A percentile compares a stretch with the other conserved stretches of the same genome.
Conservation (phyloP, 1,140 invertebrate species). For the Pseudomyrmex concolor region DNA sequence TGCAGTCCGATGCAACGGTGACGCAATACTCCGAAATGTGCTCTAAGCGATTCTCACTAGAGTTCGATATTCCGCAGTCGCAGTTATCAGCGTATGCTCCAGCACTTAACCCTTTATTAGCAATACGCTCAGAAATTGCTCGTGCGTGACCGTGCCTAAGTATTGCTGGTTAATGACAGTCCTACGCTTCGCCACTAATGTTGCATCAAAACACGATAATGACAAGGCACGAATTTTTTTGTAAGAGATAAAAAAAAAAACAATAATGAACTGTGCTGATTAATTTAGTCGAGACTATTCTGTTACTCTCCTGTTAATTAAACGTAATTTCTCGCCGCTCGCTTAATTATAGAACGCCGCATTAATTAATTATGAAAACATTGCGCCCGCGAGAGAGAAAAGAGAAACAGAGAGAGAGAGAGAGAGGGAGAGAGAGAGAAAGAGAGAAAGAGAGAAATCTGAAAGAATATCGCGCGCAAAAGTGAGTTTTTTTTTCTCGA, state of each 20-base stretch:
- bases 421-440: no score
- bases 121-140: conserved; percentile 53
- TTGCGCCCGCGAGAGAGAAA: not conserved
- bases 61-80: conserved; percentile 35
- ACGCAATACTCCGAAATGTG: conserved; percentile 41
- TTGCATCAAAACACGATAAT: no score
- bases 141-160: conserved; percentile 54
- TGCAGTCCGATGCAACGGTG: conserved; percentile 17
- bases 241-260: no score
- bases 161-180: conserved; percentile 25
- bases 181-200: not conserved
- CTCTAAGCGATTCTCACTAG: conserved; percentile 52
- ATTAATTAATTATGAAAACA: conserved; percentile 47
- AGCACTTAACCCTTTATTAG: conserved; percentile 60
- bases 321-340: not conserved
- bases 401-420: no score
- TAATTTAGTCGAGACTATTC: not conserved
- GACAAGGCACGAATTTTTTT: no score
- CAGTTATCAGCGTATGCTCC: conserved; percentile 50
- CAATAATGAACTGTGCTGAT: no score
- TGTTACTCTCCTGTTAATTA: conserved; percentile 17
- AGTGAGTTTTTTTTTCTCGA: not conserved
- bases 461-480: not conserved
- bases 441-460: no score
- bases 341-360: conserved; percentile 24